These are phyloP conservation scores for Sarcophaga rosellei DNA, from an alignment of 2,888 invertebrate species.

Conservation along the genomic window DNA sequence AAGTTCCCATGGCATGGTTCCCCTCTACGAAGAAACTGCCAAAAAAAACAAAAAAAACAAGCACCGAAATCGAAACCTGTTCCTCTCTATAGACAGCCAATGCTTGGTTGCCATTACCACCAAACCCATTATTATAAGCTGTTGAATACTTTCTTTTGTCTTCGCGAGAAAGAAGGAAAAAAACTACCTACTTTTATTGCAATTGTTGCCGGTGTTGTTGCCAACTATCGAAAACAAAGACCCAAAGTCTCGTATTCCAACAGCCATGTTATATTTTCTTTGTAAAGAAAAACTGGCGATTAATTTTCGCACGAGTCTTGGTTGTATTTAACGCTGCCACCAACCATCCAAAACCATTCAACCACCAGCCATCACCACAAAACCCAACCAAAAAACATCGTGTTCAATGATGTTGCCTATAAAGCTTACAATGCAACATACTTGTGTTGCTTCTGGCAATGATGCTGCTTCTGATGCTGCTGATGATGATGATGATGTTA, in stretches of 20 bases:
- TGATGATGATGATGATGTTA: conserved; percentile 29
- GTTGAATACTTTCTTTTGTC: too few relatives aligned
- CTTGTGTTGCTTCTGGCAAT: background rate
- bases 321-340: background rate
- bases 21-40: background rate
- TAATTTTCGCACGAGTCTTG: conserved; percentile 29
- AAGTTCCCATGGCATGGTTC: conserved; percentile 23
- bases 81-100: background rate
- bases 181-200: conserved; percentile 3
- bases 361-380: conserved; percentile 1
- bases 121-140: too few relatives aligned
- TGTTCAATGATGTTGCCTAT: background rate
- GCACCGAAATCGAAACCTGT: conserved; percentile 40
- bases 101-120: too few relatives aligned
- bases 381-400: conserved; percentile 31
- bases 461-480: background rate
- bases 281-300: conserved; percentile 13
- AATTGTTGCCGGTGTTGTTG: background rate
- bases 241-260: background rate
- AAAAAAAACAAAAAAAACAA: conserved; percentile 22
- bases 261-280: conserved; percentile 7
- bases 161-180: too few relatives aligned
- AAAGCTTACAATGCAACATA: too few relatives aligned
- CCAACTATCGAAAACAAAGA: too few relatives aligned
- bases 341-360: too few relatives aligned